Evolutionary conservation across 2,113 vertebrate species (phyloP), one percentile per base, ranked within the genome.

Genomic region (Spea bombifrons): DNA sequence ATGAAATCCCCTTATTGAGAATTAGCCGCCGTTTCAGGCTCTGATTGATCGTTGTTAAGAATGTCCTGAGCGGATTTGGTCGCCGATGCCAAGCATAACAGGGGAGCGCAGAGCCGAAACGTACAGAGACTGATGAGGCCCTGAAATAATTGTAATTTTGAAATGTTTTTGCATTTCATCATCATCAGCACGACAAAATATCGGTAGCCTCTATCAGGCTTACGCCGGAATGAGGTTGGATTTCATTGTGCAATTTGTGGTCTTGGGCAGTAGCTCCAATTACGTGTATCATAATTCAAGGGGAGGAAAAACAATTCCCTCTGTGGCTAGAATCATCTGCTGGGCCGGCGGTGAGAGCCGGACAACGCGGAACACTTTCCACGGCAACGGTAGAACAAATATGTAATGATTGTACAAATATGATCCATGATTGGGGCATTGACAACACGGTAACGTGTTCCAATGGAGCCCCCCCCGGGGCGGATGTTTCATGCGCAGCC

Each of bases 1-100:
- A 79, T 79, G 73, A 79, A 17, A 48, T 48, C 66, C 76, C 57
- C 61, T 79, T 79, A 66, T 73, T 72, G 72, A 73, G 76, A 79
- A 79, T 73, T 79, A 79, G 76, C 49, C n/a, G 50, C 8, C 69
- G 55, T 9, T 49, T 9, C 66, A 50, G 3, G 17, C 10, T 52
- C 30, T 78, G 55, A 78, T 73, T 79, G 69, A 73, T 73, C 45
- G 52, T 59, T 73, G 44, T 49, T 73, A 73, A 73, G 30, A 66
- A 66, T 65, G 52, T 65, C 59, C 46, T 50, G 46, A 6, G 52
- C 30, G 52, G 55, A 59, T 66, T 59, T 53, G 16, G 10, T 65
- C 44, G 7, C 59, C 44, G 61, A 10, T 59, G 64, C 77, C 63
- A 80, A 80, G 17, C 59, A 73, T 66, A 67, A 73, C 71, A 66